Evolutionary conservation across 2,797 vertebrate species (phyloP).

Genomic region (Argya squamiceps): DNA sequence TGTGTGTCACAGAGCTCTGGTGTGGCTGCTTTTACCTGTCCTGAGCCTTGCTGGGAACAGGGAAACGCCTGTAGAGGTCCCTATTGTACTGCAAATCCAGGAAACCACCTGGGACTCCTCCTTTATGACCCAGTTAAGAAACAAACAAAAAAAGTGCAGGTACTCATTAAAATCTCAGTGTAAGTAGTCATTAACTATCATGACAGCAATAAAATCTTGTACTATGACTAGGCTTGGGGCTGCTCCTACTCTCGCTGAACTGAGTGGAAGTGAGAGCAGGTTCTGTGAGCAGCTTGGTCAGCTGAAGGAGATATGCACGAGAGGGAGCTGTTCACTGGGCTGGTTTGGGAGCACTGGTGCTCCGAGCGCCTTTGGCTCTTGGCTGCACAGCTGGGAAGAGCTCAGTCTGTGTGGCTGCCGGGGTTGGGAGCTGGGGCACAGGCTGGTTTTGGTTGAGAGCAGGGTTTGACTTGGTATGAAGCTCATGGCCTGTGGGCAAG

Average conservation of each 20-base stretch:
- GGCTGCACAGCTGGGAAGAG: background rate
- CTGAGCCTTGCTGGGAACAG: background rate
- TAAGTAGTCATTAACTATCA: background rate
- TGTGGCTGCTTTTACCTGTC: accelerated
- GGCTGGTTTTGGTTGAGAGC: background rate
- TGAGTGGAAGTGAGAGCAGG: background rate
- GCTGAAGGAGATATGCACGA: background rate
- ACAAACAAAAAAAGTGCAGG: background rate
- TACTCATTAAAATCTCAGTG: background rate
- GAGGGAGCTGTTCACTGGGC: background rate
- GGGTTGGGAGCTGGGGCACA: background rate
- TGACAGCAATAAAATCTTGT: background rate
- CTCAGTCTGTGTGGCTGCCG: background rate
- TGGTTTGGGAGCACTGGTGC: background rate
- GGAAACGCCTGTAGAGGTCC: slow-evolving; percentile 32
- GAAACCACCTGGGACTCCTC: background rate
- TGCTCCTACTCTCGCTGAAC: slow-evolving; percentile 27
- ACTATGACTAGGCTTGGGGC: background rate
- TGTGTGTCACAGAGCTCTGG: background rate
- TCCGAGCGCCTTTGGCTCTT: background rate
- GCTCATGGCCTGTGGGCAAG: background rate
- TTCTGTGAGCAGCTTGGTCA: background rate
- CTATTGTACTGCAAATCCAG: slow-evolving; percentile 3
- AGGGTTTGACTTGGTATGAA: background rate
- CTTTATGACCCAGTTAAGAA: background rate